Conservation (phyloP, 2,888 invertebrate species). For the Apamea monoglypha region DNA sequence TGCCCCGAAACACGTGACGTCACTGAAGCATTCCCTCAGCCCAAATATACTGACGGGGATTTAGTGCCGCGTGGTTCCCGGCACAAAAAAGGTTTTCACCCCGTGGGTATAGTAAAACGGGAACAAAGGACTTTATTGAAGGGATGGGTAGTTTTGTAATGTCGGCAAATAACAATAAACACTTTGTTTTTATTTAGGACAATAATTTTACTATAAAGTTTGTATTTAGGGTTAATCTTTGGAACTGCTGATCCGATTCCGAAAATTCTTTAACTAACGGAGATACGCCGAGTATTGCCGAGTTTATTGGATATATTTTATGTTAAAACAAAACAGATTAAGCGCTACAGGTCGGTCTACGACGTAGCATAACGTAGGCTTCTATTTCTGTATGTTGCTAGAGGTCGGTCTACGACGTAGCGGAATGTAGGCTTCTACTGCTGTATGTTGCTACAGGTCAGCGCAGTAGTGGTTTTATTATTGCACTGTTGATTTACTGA, state of each 20-base stretch:
- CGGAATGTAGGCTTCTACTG: not conserved
- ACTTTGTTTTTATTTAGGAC: too few species aligned
- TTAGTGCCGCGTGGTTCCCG: conserved; percentile 12
- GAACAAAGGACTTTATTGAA: conserved; percentile 9
- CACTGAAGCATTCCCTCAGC: conserved; percentile 41
- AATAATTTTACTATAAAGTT: not conserved
- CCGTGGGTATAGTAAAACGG: conserved; percentile 32
- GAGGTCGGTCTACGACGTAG: not conserved
- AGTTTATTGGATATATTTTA: too few species aligned
- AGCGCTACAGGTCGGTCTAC: not conserved
- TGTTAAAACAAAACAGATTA: too few species aligned
- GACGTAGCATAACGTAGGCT: conserved; percentile 5
- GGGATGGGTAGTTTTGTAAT: not conserved
- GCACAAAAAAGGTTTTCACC: conserved; percentile 29
- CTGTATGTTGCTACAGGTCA: not conserved
- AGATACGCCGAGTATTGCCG: too few species aligned
- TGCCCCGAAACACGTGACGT: conserved; percentile 56
- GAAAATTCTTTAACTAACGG: not conserved
- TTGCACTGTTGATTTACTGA: not conserved
- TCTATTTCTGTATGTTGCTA: conserved; percentile 2
- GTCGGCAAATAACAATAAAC: conserved; percentile 17
- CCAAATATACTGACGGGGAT: conserved; percentile 15
- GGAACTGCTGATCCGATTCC: not conserved
- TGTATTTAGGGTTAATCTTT: not conserved
- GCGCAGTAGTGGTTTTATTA: not conserved